A percentile compares a stretch with the other conserved stretches of the same genome.
Conservation (phyloP, 30 jellyfish, hydroid and myxozoan genomes). For the Hydractinia symbiolongicarpus region DNA sequence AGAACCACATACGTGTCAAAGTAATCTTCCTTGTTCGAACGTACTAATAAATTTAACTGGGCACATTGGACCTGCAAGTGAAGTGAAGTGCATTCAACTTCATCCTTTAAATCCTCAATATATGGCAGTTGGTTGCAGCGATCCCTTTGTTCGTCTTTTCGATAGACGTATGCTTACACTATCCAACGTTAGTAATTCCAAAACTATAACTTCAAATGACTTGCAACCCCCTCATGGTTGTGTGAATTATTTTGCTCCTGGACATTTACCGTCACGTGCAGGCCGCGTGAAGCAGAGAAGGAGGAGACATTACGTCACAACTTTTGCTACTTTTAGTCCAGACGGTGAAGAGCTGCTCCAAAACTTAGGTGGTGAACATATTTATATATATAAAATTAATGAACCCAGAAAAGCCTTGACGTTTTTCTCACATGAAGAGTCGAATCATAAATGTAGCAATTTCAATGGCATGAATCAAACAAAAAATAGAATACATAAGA, state of each 20-base stretch:
- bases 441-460: background rate
- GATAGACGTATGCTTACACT: slow-evolving; percentile 84
- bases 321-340: slow-evolving; percentile 81
- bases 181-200: slow-evolving; percentile 40
- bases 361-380: slow-evolving; percentile 95
- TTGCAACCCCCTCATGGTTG: slow-evolving; percentile 63
- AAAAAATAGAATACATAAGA: background rate
- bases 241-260: slow-evolving; percentile 82
- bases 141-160: slow-evolving; percentile 80
- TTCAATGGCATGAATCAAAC: background rate
- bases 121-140: slow-evolving; percentile 96
- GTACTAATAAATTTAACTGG: slow-evolving; percentile 56
- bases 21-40: slow-evolving; percentile 55
- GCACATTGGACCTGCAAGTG: slow-evolving; percentile 62
- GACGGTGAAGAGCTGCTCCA: slow-evolving; percentile 76
- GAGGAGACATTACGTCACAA: slow-evolving; percentile 66
- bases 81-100: slow-evolving; percentile 85
- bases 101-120: slow-evolving; percentile 85
- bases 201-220: slow-evolving; percentile 45
- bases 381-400: slow-evolving; percentile 51
- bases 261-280: slow-evolving; percentile 79
- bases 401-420: background rate
- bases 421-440: background rate
- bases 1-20: slow-evolving; percentile 59
- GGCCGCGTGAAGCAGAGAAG: slow-evolving; percentile 67